These are phyloP conservation scores for Intellagama lesueurii DNA, from an alignment of 2,797 vertebrate species.

Conservation along the genomic window DNA sequence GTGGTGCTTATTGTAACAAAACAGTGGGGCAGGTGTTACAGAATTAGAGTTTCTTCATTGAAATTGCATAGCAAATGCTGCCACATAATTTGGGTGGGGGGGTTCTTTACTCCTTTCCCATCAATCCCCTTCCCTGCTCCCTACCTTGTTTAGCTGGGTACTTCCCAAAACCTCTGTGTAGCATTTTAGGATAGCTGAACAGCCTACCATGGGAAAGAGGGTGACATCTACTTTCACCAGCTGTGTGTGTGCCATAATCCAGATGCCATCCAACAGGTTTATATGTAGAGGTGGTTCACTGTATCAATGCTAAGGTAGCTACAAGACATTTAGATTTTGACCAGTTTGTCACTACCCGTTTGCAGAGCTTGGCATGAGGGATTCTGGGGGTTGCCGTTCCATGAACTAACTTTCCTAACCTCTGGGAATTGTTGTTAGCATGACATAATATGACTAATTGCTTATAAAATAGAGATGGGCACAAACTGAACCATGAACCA, in stretches of 20 bases:
- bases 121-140: no score
- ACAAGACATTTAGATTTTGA: neutral
- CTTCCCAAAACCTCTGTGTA: neutral
- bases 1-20: neutral
- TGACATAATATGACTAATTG: neutral
- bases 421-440: neutral
- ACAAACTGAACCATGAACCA: no score
- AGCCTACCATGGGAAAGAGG: neutral
- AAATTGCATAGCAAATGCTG: neutral
- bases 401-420: neutral
- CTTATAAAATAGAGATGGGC: neutral
- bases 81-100: neutral
- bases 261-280: neutral
- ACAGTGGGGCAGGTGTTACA: conserved; percentile 2
- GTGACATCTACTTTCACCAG: neutral
- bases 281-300: neutral
- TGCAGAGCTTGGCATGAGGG: no score
- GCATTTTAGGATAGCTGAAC: neutral
- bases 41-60: neutral
- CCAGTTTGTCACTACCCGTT: no score
- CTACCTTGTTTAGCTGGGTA: neutral
- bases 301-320: neutral
- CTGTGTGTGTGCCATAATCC: neutral
- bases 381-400: no score
- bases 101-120: neutral